Evolutionary conservation across 2,888 invertebrate genomes (phyloP).

Genomic region (Trypoxylon attenuatum): DNA sequence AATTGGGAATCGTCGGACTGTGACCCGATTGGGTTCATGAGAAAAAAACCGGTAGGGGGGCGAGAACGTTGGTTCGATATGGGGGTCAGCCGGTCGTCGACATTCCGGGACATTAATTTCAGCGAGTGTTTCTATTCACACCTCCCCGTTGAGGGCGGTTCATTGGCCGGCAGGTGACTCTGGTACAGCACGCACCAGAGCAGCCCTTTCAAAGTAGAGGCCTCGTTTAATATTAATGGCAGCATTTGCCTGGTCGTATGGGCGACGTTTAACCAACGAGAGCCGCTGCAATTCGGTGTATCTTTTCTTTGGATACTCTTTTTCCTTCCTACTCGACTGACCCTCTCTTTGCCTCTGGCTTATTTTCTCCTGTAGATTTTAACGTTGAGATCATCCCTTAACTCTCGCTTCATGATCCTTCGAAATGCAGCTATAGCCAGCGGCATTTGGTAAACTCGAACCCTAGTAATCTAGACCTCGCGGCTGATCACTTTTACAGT

Average conservation of each 20-base stretch:
- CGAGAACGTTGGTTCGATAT: conserved; percentile 31
- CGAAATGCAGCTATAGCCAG: too few relatives aligned
- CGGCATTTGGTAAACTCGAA: too few relatives aligned
- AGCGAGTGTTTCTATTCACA: conserved; percentile 62
- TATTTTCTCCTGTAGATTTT: too few relatives aligned
- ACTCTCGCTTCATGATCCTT: too few relatives aligned
- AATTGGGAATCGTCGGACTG: too few relatives aligned
- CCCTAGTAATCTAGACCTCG: too few relatives aligned
- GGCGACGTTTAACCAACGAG: conserved; percentile 58
- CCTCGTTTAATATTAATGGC: conserved; percentile 65
- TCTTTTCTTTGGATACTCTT: neutral
- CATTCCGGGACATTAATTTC: conserved; percentile 62
- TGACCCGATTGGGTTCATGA: too few relatives aligned
- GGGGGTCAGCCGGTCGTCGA: conserved; percentile 61
- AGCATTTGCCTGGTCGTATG: conserved; percentile 57
- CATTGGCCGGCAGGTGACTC: conserved; percentile 47
- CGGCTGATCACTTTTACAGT: too few relatives aligned
- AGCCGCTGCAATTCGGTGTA: conserved; percentile 27
- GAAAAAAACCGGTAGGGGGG: neutral
- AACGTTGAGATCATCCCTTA: too few relatives aligned
- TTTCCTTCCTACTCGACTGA: neutral
- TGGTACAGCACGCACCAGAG: conserved; percentile 36
- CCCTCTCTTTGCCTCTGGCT: neutral
- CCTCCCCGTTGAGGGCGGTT: conserved; percentile 44
- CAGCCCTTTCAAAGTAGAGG: conserved; percentile 56